phyloP scores from a whole-genome alignment of 2,888 invertebrate species.

The Dasypogon diadema region DNA sequence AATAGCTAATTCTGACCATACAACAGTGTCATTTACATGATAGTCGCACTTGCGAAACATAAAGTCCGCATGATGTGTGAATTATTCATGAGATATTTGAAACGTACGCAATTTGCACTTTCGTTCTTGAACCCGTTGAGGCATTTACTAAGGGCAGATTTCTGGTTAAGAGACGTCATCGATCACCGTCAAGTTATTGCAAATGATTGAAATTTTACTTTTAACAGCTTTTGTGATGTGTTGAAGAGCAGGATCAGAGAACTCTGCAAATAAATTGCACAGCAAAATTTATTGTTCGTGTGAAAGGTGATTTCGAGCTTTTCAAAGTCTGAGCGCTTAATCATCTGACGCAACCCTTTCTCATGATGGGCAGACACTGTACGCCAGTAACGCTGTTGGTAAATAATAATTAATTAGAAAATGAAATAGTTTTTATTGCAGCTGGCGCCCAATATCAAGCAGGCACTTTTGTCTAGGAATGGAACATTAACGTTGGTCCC shows the following conservation, averaged over 20 bases:
- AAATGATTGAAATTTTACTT: constrained; percentile 41
- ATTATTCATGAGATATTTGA: constrained; percentile 29
- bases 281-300: constrained; percentile 2
- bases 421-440: constrained; percentile 13
- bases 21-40: too few species aligned
- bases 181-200: constrained; percentile 45
- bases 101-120: constrained; percentile 39
- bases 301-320: constrained; percentile 13
- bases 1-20: too few species aligned
- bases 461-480: constrained; percentile 5
- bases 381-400: not conserved
- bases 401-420: constrained; percentile 28
- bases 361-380: too few species aligned
- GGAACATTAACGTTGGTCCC: not conserved
- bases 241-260: constrained; percentile 1
- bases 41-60: too few species aligned
- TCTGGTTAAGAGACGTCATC: constrained; percentile 23
- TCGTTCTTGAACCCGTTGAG: constrained; percentile 33
- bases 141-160: constrained; percentile 42
- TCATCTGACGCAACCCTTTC: not conserved
- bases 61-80: not conserved
- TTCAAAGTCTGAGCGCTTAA: not conserved
- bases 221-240: constrained; percentile 16
- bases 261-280: constrained; percentile 22
- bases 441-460: constrained; percentile 39